A percentile compares a stretch with the other conserved stretches of the same genome.
These are phyloP conservation scores for Uloborus plumipes DNA, from an alignment of 2,888 invertebrate genomes.

Conservation along the genomic window DNA sequence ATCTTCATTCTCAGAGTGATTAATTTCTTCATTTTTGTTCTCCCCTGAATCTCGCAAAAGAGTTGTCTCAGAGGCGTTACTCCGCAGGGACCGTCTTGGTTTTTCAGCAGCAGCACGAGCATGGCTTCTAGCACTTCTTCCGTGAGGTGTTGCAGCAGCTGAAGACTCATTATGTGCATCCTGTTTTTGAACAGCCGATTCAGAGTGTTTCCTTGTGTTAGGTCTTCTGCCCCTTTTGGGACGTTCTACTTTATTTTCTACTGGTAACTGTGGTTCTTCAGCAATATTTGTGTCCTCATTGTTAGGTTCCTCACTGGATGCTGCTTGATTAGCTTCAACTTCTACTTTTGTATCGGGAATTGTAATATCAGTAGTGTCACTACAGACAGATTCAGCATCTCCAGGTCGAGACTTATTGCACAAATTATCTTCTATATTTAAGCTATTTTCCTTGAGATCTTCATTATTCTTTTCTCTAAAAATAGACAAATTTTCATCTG, in stretches of 20 bases:
- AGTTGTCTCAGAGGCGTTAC: conserved; percentile 42
- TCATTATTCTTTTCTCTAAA: not conserved
- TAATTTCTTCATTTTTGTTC: conserved; percentile 32
- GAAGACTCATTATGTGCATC: not conserved
- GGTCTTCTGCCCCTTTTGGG: conserved; percentile 65
- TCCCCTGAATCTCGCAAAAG: conserved; percentile 11
- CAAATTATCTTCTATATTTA: conserved; percentile 41
- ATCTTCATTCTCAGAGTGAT: conserved; percentile 29
- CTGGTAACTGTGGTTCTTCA: conserved; percentile 37
- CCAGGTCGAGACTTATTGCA: conserved; percentile 25
- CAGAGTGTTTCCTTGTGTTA: conserved; percentile 66
- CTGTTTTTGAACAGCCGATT: conserved; percentile 46
- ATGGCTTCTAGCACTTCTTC: conserved; percentile 36
- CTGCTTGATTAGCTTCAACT: conserved; percentile 22
- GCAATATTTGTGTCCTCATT: conserved; percentile 22
- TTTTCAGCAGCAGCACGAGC: conserved; percentile 53
- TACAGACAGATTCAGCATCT: conserved; percentile 57
- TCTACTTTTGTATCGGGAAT: conserved; percentile 55
- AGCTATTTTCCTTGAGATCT: conserved; percentile 20
- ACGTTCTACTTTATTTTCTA: conserved; percentile 55
- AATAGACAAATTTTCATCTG: not conserved
- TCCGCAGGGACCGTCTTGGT: conserved; percentile 55
- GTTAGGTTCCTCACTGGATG: conserved; percentile 23
- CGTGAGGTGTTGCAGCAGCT: conserved; percentile 15
- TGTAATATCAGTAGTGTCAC: conserved; percentile 58